Percentiles rank a stretch among this genome's conserved stretches.
These are phyloP conservation scores for Microcaecilia unicolor DNA, from an alignment of 2,797 vertebrate species.

Conservation along the genomic window DNA sequence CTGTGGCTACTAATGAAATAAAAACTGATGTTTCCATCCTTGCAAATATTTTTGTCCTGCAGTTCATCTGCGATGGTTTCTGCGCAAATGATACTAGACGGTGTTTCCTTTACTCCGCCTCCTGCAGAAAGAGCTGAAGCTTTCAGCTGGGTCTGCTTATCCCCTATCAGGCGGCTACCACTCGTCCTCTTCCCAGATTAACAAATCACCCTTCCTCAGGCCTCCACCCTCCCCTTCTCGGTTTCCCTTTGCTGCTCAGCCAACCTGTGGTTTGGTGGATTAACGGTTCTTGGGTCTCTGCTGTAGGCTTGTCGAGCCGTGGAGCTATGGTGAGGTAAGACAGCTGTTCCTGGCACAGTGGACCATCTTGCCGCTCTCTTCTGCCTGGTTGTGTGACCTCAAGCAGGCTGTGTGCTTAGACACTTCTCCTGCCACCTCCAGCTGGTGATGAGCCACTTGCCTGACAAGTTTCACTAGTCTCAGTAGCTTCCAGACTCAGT, in stretches of 20 bases:
- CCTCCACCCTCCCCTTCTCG: no score
- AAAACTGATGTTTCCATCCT: no score
- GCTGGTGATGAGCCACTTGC: not conserved
- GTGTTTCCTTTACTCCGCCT: not conserved
- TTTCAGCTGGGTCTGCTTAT: conserved; percentile 34
- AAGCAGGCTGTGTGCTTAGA: not conserved
- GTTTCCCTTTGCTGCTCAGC: conserved; percentile 35
- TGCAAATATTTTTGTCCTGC: no score
- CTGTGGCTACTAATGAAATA: no score
- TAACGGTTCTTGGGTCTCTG: conserved; percentile 26
- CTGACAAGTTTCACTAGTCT: no score
- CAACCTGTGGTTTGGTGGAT: conserved; percentile 49
- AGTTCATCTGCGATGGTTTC: no score
- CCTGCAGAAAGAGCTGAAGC: conserved; percentile 26
- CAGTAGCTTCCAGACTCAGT: no score
- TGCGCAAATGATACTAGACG: no score
- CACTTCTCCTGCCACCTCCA: not conserved
- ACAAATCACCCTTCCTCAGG: no score
- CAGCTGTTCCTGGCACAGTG: conserved; percentile 12
- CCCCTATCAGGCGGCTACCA: conserved; percentile 46
- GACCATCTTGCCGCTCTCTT: conserved; percentile 1
- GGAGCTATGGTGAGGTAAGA: conserved; percentile 73
- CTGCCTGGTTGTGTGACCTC: no score
- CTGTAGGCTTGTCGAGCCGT: conserved; percentile 34
- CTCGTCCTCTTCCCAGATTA: conserved; percentile 56